A percentile compares a stretch with the other conserved stretches of the same genome.
Conservation (phyloP, 2,113 vertebrate genomes). For the Dromaius novaehollandiae region DNA sequence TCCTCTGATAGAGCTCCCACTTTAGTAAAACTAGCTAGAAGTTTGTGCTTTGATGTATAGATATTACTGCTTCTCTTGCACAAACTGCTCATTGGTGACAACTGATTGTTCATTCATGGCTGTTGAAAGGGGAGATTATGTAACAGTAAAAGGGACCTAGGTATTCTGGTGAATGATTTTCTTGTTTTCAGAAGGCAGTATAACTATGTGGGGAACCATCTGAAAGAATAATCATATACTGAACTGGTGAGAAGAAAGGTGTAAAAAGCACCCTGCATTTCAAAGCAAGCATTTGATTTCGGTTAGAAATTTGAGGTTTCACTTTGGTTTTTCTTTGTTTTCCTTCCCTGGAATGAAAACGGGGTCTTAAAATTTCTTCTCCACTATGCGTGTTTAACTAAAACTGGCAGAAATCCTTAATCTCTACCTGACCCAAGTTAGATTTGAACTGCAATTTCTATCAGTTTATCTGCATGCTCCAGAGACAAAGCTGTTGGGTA, state of each 20-base stretch:
- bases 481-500: fast-evolving
- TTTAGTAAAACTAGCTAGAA: background rate
- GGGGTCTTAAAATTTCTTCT: background rate
- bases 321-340: background rate
- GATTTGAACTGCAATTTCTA: background rate
- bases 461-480: background rate
- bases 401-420: background rate
- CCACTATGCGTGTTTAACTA: background rate
- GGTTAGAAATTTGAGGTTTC: background rate
- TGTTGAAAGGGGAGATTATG: background rate
- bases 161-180: background rate
- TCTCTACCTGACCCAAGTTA: background rate
- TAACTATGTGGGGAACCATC: background rate
- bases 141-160: background rate
- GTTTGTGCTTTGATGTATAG: background rate
- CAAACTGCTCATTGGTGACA: background rate
- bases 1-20: background rate
- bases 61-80: background rate
- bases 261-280: background rate
- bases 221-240: background rate
- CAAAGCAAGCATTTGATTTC: background rate
- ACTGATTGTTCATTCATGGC: background rate
- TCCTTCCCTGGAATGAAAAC: background rate
- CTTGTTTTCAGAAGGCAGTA: background rate
- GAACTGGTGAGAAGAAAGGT: background rate